Percentiles rank a stretch among this genome's conserved stretches.
phyloP scores from a whole-genome alignment of 2,113 vertebrate species.

The Hyperoodon ampullatus region DNA sequence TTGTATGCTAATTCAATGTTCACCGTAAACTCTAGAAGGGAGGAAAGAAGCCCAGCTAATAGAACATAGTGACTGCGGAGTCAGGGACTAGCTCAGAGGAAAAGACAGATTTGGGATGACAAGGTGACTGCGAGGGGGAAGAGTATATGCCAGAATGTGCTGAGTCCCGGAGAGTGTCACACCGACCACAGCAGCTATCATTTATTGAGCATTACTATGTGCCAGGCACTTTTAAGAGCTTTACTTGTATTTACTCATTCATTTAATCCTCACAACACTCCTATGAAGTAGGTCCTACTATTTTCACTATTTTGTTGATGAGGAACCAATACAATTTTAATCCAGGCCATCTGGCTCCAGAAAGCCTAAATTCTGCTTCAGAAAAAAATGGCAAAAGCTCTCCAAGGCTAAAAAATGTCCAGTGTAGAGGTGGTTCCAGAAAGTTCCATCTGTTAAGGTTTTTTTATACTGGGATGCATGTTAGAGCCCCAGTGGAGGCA shows the following conservation, averaged over 20 bases:
- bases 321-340: constrained; percentile 1
- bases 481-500: neutral
- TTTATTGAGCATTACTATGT: neutral
- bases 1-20: neutral
- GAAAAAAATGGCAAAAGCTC: neutral
- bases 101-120: neutral
- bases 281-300: neutral
- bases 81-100: neutral
- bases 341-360: neutral
- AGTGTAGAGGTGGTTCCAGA: neutral
- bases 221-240: neutral
- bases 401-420: neutral
- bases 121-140: neutral
- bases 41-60: neutral
- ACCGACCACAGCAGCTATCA: neutral
- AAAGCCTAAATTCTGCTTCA: neutral
- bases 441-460: neutral
- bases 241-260: neutral
- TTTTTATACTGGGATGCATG: neutral
- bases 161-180: neutral
- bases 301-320: neutral
- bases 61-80: neutral
- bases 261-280: neutral
- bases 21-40: neutral
- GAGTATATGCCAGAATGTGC: neutral